Evolutionary conservation across 2,797 vertebrate species (phyloP).

Genomic region (Echeneis naucrates): DNA sequence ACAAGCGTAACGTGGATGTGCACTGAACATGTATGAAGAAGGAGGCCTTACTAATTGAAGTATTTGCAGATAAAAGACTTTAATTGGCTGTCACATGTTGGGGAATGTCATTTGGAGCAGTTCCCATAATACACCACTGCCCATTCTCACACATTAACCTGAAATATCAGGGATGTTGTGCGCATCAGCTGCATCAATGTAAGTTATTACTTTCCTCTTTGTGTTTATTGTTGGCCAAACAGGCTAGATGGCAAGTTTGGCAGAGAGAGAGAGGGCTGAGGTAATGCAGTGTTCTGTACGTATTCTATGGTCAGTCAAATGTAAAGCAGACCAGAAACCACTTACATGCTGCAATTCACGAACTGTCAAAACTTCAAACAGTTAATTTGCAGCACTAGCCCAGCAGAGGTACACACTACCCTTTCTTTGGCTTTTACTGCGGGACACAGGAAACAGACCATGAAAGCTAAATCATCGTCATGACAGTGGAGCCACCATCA

Average conservation of each 20-base stretch:
- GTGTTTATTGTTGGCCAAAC: not conserved
- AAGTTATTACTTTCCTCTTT: not conserved
- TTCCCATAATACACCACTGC: slow-evolving; percentile 28
- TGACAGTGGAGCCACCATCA: slow-evolving; percentile 50
- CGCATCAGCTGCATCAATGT: not conserved
- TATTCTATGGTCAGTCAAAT: slow-evolving; percentile 30
- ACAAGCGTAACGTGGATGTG: slow-evolving; percentile 35
- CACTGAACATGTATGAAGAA: slow-evolving; percentile 41
- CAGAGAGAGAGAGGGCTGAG: not conserved
- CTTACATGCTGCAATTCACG: slow-evolving; percentile 56
- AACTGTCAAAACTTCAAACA: slow-evolving; percentile 67
- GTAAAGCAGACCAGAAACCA: slow-evolving; percentile 30
- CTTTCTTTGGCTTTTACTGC: slow-evolving; percentile 40
- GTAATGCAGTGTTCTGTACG: not conserved
- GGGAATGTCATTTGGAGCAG: slow-evolving; percentile 33
- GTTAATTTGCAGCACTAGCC: slow-evolving; percentile 31
- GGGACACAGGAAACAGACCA: slow-evolving; percentile 59
- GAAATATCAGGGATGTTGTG: not conserved
- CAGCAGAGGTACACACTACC: slow-evolving; percentile 18
- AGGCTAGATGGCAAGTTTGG: not conserved
- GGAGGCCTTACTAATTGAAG: slow-evolving; percentile 60
- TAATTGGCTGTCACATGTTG: slow-evolving; percentile 45
- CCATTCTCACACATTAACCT: slow-evolving; percentile 20
- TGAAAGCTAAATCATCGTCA: slow-evolving; percentile 55
- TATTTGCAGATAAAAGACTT: slow-evolving; percentile 47